Evolutionary conservation across 2,113 vertebrate genomes (phyloP), one percentile per base, ranked within the genome.

Genomic region (Pycnonotus jocosus): DNA sequence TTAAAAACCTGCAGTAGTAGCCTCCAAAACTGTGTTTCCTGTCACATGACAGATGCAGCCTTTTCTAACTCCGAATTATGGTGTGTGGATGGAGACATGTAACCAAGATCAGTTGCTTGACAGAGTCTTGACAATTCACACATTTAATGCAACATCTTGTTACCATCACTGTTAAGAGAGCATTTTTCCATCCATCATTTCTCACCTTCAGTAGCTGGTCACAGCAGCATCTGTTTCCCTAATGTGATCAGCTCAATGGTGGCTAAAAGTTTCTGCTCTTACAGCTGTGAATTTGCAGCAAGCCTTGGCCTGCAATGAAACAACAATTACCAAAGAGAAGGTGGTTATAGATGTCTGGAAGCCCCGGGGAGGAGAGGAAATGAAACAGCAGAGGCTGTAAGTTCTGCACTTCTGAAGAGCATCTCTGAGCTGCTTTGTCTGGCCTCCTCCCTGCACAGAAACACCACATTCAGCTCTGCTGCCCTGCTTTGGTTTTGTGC

Each of bases 221-320:
- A 81, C 76, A 51, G 27, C 60, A 81, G 85, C 65, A 64, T 58
- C 74, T 71, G 10, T 84, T 86, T 95, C 88, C 77, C 78, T 96
- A 96, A 97, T 95, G 94, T 95, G 96, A 97, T 97, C 97, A 97
- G 58, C 94, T 97, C 80, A 84, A 81, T 57, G 72, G 65, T 90
- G 54, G 89, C 95, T 92, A 83, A 92, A 97, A 98, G 84, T 90
- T 92, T 88, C 91, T 91, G 16, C 38, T 94, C 90, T 68, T 96
- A 80, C 72, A 96, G 87, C 76, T 93, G 85, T 48, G 62, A 95
- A 50, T 90, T 97, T 97, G 79, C 77, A 85, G 90, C 8, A 86
- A 66, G 40, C 17, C 74, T 30, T 62, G 38, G 95, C 73, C 91
- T 69, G 85, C 96, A 96, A 95, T 88, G 97, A 96, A 93, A 92